Conservation (phyloP, 1,140 invertebrate species). For the Manduca sexta region DNA sequence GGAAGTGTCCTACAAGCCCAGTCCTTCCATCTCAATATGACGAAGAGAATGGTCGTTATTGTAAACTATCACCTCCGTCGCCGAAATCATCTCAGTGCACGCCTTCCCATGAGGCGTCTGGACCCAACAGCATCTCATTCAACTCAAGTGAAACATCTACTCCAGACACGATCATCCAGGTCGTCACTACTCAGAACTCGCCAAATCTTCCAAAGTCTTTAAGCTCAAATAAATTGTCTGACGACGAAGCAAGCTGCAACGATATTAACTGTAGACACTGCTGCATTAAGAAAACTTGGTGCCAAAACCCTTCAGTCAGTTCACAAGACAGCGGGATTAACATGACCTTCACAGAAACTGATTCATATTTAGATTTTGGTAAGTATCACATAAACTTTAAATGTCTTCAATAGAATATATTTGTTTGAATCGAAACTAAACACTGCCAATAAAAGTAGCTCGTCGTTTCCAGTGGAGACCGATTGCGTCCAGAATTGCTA, state of each 20-base stretch:
- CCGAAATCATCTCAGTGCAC: conserved; percentile 63
- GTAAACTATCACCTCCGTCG: conserved; percentile 46
- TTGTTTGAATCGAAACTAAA: too few species aligned
- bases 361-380: conserved; percentile 67
- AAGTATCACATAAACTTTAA: conserved; percentile 15
- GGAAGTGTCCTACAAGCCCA: conserved; percentile 69
- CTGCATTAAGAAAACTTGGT: conserved; percentile 74
- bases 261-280: conserved; percentile 62
- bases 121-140: conserved; percentile 65
- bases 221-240: conserved; percentile 69
- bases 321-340: conserved; percentile 86
- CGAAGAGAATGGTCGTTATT: conserved; percentile 34
- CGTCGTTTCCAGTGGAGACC: too few species aligned
- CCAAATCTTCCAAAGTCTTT: conserved; percentile 62
- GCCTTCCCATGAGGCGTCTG: conserved; percentile 57
- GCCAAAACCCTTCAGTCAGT: conserved; percentile 78
- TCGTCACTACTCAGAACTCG: conserved; percentile 52
- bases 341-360: conserved; percentile 81
- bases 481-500: too few species aligned
- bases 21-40: conserved; percentile 43
- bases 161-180: conserved; percentile 70
- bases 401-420: background rate
- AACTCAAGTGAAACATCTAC: conserved; percentile 71
- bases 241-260: conserved; percentile 66
- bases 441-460: too few species aligned